A percentile compares a stretch with the other conserved stretches of the same genome.
Evolutionary conservation across 2,797 vertebrate genomes (phyloP).

Genomic region (Pantherophis vulpinus): DNA sequence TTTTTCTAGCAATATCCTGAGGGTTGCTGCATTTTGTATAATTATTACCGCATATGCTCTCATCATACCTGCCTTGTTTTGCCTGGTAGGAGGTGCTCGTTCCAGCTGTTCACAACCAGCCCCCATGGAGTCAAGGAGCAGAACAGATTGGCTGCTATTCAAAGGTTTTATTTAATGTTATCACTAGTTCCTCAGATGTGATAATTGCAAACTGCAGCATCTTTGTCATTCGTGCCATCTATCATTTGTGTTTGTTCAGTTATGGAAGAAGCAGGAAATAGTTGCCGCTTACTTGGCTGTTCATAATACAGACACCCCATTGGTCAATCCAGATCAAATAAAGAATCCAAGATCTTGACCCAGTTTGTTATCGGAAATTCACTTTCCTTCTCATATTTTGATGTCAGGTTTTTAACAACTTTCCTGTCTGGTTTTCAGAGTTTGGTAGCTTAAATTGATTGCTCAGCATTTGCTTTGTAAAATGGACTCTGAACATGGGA

Average conservation of each 20-base stretch:
- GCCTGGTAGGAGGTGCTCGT: slow-evolving; percentile 30
- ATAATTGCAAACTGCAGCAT: slow-evolving; percentile 23
- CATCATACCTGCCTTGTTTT: slow-evolving; percentile 54
- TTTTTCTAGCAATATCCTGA: slow-evolving; percentile 22
- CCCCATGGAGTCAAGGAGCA: slow-evolving; percentile 41
- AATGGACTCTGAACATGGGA: not conserved
- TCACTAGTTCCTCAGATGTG: slow-evolving; percentile 34
- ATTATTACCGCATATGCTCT: slow-evolving; percentile 48
- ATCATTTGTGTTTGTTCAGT: not conserved
- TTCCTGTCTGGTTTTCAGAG: no score
- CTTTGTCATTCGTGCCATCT: not conserved
- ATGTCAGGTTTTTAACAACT: not conserved
- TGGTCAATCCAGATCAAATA: not conserved
- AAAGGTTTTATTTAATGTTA: slow-evolving; percentile 27
- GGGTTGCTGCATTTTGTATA: slow-evolving; percentile 31
- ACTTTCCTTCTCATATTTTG: not conserved
- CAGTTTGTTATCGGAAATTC: not conserved
- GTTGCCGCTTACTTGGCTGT: not conserved
- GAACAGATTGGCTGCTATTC: slow-evolving; percentile 30
- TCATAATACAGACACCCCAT: not conserved
- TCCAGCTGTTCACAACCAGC: slow-evolving; percentile 44
- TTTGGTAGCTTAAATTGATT: not conserved
- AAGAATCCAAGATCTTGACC: not conserved
- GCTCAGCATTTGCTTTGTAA: not conserved
- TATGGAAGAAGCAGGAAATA: not conserved